phyloP scores from a whole-genome alignment of 2,888 invertebrate genomes.

The Diarsia brunnea region DNA sequence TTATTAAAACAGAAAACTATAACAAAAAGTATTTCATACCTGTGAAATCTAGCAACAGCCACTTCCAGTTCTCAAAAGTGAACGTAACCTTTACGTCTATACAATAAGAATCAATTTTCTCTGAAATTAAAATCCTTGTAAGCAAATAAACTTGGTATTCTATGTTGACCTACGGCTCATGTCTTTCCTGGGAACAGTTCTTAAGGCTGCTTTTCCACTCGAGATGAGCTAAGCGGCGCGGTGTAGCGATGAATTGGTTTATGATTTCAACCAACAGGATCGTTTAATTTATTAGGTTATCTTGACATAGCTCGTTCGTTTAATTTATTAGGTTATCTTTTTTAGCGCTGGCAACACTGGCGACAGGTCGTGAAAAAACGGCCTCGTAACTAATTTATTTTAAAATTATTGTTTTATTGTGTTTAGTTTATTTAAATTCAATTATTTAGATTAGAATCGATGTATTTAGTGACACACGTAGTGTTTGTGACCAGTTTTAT shows the following conservation, averaged over 20 bases:
- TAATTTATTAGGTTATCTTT: too few species aligned
- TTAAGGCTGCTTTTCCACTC: background rate
- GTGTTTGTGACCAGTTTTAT: too few species aligned
- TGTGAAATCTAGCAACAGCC: slow-evolving; percentile 56
- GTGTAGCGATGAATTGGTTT: too few species aligned
- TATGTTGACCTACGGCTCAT: slow-evolving; percentile 77
- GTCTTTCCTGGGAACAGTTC: slow-evolving; percentile 80
- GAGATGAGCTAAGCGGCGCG: background rate
- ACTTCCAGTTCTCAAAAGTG: background rate
- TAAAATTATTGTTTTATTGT: too few species aligned
- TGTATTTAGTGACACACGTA: too few species aligned
- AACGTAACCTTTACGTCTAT: background rate
- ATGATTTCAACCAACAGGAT: background rate
- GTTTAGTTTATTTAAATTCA: too few species aligned
- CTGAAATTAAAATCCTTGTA: background rate
- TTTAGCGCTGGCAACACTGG: too few species aligned
- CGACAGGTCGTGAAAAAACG: too few species aligned
- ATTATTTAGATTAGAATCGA: too few species aligned
- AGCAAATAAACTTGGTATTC: slow-evolving; percentile 45
- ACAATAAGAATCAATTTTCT: slow-evolving; percentile 62
- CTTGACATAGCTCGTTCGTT: background rate
- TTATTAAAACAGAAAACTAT: slow-evolving; percentile 83
- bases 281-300: background rate
- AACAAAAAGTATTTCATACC: slow-evolving; percentile 77
- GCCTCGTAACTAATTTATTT: too few species aligned